Conservation (phyloP, 1,140 invertebrate genomes). For the Dufourea novaeangliae region DNA sequence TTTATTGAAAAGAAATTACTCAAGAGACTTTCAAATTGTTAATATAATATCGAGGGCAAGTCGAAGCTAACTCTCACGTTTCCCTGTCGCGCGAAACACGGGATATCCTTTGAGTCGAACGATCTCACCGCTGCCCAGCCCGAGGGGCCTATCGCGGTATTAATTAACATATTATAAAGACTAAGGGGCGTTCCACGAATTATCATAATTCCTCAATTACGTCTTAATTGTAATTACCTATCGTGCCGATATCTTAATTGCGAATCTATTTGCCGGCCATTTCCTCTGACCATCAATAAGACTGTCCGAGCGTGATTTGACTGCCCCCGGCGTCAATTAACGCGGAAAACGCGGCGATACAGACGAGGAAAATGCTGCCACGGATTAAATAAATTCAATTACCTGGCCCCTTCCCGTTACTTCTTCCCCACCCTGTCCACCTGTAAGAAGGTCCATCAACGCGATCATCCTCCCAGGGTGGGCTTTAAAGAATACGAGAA, state of each 20-base stretch:
- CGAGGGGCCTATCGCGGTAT: background rate
- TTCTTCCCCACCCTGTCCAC: no score
- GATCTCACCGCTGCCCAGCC: background rate
- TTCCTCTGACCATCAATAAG: slow-evolving; percentile 10
- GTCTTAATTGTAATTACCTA: slow-evolving; percentile 22
- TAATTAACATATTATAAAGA: slow-evolving; percentile 44
- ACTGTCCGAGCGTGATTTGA: background rate
- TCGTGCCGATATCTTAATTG: slow-evolving; percentile 25
- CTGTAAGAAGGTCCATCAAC: background rate
- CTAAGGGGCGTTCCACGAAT: slow-evolving; percentile 20
- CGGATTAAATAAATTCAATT: slow-evolving; percentile 22
- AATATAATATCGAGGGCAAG: no score
- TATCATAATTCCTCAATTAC: slow-evolving; percentile 43
- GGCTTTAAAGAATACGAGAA: slow-evolving; percentile 14
- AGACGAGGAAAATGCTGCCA: background rate
- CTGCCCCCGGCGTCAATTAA: background rate
- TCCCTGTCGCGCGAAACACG: background rate
- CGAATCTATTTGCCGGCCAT: slow-evolving; percentile 21
- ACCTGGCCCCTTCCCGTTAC: background rate
- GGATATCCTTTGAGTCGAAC: slow-evolving; percentile 28
- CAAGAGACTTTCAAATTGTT: no score
- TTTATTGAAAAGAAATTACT: no score
- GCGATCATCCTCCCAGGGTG: background rate
- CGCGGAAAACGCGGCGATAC: background rate
- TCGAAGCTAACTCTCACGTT: no score